Conservation (phyloP, 2,888 invertebrate genomes). For the Nomada fabriciana region DNA sequence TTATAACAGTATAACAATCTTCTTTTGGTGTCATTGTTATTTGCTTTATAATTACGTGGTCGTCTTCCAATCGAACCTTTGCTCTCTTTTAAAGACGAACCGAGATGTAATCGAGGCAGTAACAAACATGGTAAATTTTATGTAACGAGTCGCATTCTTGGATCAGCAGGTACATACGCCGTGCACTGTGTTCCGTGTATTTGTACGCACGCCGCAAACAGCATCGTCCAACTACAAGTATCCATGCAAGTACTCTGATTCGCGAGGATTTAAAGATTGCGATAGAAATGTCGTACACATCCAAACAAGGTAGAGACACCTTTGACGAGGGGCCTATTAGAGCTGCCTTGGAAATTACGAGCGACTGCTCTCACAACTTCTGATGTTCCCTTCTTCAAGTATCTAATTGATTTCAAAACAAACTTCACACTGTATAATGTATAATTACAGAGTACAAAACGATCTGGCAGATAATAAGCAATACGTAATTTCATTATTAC, state of each 20-base stretch:
- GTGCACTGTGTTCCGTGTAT: slow-evolving; percentile 13
- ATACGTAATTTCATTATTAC: too few species aligned
- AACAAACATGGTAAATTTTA: slow-evolving; percentile 40
- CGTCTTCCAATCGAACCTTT: background rate
- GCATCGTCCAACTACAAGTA: slow-evolving; percentile 37
- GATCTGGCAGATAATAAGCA: background rate
- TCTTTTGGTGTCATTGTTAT: too few species aligned
- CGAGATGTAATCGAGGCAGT: slow-evolving; percentile 26
- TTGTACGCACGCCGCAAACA: slow-evolving; percentile 18
- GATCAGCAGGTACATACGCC: background rate
- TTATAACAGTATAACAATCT: too few species aligned
- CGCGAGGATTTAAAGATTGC: slow-evolving; percentile 53
- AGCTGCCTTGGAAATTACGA: slow-evolving; percentile 35
- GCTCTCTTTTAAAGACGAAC: background rate
- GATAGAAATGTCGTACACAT: slow-evolving; percentile 37
- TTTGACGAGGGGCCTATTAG: slow-evolving; percentile 49
- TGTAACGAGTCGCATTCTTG: slow-evolving; percentile 35
- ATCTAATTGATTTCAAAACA: slow-evolving; percentile 25
- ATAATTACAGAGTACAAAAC: background rate
- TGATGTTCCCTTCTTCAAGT: slow-evolving; percentile 27
- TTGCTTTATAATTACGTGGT: background rate
- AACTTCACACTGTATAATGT: background rate
- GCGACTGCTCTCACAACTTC: slow-evolving; percentile 30
- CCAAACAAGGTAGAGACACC: slow-evolving; percentile 59
- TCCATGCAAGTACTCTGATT: slow-evolving; percentile 39